phyloP scores from a whole-genome alignment of 2,113 vertebrate genomes.

The Neopipo cinnamomea region DNA sequence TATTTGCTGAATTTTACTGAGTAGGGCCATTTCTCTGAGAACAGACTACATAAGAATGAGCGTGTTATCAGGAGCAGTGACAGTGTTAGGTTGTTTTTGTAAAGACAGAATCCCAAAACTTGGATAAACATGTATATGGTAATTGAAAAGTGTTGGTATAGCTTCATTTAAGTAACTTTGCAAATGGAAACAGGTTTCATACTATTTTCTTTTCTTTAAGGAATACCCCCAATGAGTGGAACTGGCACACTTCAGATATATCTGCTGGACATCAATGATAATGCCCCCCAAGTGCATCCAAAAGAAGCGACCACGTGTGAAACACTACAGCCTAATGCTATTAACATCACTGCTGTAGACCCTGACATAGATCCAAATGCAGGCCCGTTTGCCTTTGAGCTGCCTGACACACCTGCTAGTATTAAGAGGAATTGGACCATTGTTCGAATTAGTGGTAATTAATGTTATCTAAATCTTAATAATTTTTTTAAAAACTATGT shows the following conservation, averaged over 20 bases:
- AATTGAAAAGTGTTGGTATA: background rate
- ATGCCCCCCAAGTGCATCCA: conserved; percentile 91
- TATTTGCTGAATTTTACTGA: background rate
- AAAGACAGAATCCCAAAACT: background rate
- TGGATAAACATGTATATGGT: rapidly evolving
- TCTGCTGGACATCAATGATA: conserved; percentile 95
- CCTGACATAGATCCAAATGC: conserved; percentile 94
- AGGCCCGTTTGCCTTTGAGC: conserved; percentile 93
- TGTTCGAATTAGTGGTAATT: conserved; percentile 87
- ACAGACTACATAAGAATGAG: background rate
- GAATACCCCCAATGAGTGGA: conserved; percentile 87
- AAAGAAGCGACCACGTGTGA: conserved; percentile 91
- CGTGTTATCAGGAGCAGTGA: background rate
- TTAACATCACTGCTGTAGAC: conserved; percentile 95
- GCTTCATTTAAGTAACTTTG: background rate
- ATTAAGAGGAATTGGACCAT: conserved; percentile 96
- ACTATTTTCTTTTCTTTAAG: conserved; percentile 64
- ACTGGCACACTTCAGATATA: conserved; percentile 93
- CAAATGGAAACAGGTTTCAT: background rate
- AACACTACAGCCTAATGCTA: conserved; percentile 90
- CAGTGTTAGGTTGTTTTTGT: background rate
- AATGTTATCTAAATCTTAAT: background rate
- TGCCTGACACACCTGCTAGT: conserved; percentile 81
- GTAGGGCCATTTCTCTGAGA: background rate
- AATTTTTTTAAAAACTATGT: background rate